Evolutionary conservation across 2,113 vertebrate genomes (phyloP).

Genomic region (Edolisoma coerulescens): DNA sequence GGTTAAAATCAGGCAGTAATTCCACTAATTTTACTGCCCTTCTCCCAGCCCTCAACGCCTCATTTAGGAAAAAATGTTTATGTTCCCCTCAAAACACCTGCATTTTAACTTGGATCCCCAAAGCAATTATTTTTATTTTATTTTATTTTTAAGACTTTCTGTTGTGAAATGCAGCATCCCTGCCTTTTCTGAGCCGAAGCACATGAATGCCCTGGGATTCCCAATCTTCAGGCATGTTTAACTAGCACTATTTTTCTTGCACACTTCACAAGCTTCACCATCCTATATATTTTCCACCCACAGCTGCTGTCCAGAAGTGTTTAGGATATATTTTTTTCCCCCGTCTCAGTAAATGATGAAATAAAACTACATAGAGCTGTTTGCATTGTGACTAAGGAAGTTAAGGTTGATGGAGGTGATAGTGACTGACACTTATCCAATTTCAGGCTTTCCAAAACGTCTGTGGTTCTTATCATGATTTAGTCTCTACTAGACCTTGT

Average conservation of each 20-base stretch:
- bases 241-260: constrained; percentile 15
- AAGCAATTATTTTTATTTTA: constrained; percentile 77
- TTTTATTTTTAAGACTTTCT: constrained; percentile 61
- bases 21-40: constrained; percentile 93
- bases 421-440: constrained; percentile 51
- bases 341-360: constrained; percentile 43
- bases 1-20: constrained; percentile 99
- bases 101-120: constrained; percentile 77
- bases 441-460: constrained; percentile 55
- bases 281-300: constrained; percentile 30
- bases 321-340: neutral
- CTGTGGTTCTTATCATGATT: constrained; percentile 62
- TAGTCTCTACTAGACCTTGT: constrained; percentile 33
- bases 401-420: constrained; percentile 49
- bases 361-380: constrained; percentile 36
- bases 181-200: constrained; percentile 41
- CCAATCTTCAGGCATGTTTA: constrained; percentile 5
- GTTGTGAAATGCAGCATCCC: constrained; percentile 61
- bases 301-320: constrained; percentile 48
- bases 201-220: constrained; percentile 45
- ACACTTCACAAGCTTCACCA: neutral
- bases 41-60: constrained; percentile 89
- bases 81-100: constrained; percentile 93
- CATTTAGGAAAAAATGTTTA: constrained; percentile 95
- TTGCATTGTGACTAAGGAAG: constrained; percentile 58